Evolutionary conservation across 1,140 invertebrate genomes (phyloP), one percentile per base, ranked within the genome.

Genomic region (Drosophila varians): DNA sequence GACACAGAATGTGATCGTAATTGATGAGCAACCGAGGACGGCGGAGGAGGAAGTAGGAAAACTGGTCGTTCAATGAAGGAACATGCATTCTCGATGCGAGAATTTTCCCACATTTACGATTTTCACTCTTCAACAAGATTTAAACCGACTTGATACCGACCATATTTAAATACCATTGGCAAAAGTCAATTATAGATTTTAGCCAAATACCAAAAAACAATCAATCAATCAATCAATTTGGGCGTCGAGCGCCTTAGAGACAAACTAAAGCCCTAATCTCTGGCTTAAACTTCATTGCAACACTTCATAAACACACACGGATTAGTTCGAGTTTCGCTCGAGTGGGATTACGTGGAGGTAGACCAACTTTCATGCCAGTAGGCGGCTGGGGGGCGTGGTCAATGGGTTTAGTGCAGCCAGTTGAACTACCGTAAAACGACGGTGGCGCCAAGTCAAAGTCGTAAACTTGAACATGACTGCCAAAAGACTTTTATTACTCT

Each of bases 371-470:
- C 40, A 31, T 38, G 45, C 46, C 19, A 19, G 25, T 47, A 23
- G 65, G 65, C 57, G 52, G 40, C 11, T 18, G 19, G 64, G 53
- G 64, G 64, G 64, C 64, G 64, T 66, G 47, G 60, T n/a, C 62
- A 43, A 52, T 61, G 62, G 45, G 62, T 26, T 53, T 66, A 66
- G 47, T 64, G 61, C 26, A 40, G 42, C 26, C 38, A 45, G 36
- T 45, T 36, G 38, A 66, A 66, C 47, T 53, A 66, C 61, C 65
- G 64, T 21, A 25, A 55, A 68, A 45, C 49, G 21, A 61, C 49
- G 21, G 47, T 62, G 65, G 65, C 65, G 65, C 65, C 65, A 69
- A 65, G 38, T 52, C 64, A 66, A 65, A 66, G 64, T 53, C 64
- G 47, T 66, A 66, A 66, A 66, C 46, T 65, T 46, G 60, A 64